phyloP scores from a whole-genome alignment of 2,113 vertebrate genomes.

The Aythya baeri region DNA sequence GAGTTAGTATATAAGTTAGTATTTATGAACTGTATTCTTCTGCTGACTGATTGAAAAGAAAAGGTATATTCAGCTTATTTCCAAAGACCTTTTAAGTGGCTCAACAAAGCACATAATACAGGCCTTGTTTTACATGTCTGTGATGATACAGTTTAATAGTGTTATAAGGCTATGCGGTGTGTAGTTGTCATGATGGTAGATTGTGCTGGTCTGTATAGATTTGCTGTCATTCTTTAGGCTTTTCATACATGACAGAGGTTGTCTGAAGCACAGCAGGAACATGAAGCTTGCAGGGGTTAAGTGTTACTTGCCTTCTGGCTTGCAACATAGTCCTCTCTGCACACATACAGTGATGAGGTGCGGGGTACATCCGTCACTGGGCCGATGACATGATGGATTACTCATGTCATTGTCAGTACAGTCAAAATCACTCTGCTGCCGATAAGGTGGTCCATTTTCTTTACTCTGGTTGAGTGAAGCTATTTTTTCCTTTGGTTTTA shows the following conservation, averaged over 20 bases:
- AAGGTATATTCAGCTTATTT: conserved; percentile 1
- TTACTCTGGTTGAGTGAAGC: conserved; percentile 71
- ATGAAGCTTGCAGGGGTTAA: conserved; percentile 82
- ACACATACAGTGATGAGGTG: conserved; percentile 77
- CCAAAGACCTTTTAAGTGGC: conserved; percentile 33
- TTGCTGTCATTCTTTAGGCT: conserved; percentile 82
- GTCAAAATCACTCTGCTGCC: conserved; percentile 80
- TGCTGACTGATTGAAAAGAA: neutral
- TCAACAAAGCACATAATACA: conserved; percentile 54
- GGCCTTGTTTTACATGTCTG: conserved; percentile 69
- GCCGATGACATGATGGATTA: conserved; percentile 88
- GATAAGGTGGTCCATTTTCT: conserved; percentile 80
- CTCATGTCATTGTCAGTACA: conserved; percentile 83
- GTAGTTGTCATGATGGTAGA: conserved; percentile 78
- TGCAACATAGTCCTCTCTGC: conserved; percentile 70
- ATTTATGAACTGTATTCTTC: conserved; percentile 23
- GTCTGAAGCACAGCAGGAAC: conserved; percentile 72
- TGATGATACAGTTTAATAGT: conserved; percentile 75
- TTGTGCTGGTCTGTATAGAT: conserved; percentile 80
- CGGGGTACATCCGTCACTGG: conserved; percentile 73
- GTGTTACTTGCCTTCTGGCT: conserved; percentile 82
- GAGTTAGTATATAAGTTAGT: conserved; percentile 28
- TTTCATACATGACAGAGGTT: conserved; percentile 73
- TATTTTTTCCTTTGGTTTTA: conserved; percentile 54
- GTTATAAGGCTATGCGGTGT: conserved; percentile 73